Evolutionary conservation across 1,140 invertebrate species (phyloP).

Genomic region (Calephelis nemesis): DNA sequence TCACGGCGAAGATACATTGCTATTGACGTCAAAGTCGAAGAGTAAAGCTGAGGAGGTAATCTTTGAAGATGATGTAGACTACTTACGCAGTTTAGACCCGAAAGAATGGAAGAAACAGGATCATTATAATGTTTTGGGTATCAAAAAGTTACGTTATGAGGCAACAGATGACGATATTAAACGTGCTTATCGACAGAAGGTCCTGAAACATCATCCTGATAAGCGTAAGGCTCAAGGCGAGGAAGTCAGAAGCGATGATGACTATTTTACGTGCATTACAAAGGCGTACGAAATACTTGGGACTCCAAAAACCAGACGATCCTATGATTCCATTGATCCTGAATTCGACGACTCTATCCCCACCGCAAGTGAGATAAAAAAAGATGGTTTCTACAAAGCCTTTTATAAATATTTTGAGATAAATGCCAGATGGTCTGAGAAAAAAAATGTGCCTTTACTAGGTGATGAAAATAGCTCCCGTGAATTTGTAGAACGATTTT

Average conservation of each 20-base stretch:
- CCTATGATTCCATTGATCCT: slow-evolving; percentile 98
- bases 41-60: slow-evolving; percentile 81
- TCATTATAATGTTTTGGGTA: slow-evolving; percentile 96
- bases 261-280: slow-evolving; percentile 99
- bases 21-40: slow-evolving; percentile 66
- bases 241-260: slow-evolving; percentile 90
- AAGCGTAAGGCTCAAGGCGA: slow-evolving; percentile 95
- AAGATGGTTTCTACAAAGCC: slow-evolving; percentile 88
- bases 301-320: slow-evolving; percentile 88
- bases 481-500: slow-evolving; percentile 91
- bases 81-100: slow-evolving; percentile 94
- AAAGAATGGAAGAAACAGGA: slow-evolving; percentile 98
- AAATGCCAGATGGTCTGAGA: slow-evolving; percentile 96
- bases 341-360: slow-evolving; percentile 95
- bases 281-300: slow-evolving; percentile 91
- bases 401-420: slow-evolving; percentile 90
- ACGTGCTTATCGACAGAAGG: slow-evolving; percentile 94
- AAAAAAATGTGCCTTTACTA: slow-evolving; percentile 90
- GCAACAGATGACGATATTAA: slow-evolving; percentile 96
- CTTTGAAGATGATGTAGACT: slow-evolving; percentile 91
- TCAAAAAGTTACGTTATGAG: slow-evolving; percentile 87
- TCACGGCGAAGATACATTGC: slow-evolving; percentile 65
- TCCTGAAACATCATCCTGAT: slow-evolving; percentile 98
- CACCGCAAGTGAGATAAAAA: slow-evolving; percentile 86
- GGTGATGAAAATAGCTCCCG: slow-evolving; percentile 86